A percentile compares a stretch with the other conserved stretches of the same genome.
These are phyloP conservation scores for Spea multiplicata DNA, from an alignment of 2,113 vertebrate species.

Conservation along the genomic window DNA sequence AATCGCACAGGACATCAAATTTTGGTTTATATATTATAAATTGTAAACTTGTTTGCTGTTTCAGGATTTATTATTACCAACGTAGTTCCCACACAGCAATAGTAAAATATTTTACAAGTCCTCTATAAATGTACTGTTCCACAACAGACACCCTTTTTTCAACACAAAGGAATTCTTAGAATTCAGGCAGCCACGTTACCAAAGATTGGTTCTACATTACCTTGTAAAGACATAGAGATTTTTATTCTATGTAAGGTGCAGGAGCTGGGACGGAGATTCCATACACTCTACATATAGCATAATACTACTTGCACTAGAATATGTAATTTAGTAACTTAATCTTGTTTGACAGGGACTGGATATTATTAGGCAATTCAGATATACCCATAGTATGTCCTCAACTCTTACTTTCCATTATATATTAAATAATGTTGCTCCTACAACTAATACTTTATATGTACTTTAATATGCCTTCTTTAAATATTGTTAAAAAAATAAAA, in stretches of 20 bases:
- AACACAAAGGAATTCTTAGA: slow-evolving; percentile 33
- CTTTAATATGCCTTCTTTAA: too few relatives aligned
- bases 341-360: not conserved
- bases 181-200: not conserved
- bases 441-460: too few relatives aligned
- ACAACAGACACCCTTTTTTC: slow-evolving; percentile 12
- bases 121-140: slow-evolving; percentile 6
- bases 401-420: too few relatives aligned
- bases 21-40: too few relatives aligned
- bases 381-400: too few relatives aligned
- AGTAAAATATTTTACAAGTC: not conserved
- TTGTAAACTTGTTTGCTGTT: too few relatives aligned
- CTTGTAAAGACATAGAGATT: not conserved
- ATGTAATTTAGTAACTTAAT: not conserved
- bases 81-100: not conserved
- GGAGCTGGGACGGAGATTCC: slow-evolving; percentile 18
- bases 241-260: not conserved
- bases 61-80: too few relatives aligned
- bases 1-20: too few relatives aligned
- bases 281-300: slow-evolving; percentile 24
- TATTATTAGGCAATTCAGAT: not conserved
- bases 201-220: slow-evolving; percentile 1
- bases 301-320: slow-evolving; percentile 10
- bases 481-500: too few relatives aligned
- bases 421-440: too few relatives aligned